These are phyloP conservation scores for Lasiurus cinereus DNA, from an alignment of 2,113 vertebrate genomes.

Conservation along the genomic window DNA sequence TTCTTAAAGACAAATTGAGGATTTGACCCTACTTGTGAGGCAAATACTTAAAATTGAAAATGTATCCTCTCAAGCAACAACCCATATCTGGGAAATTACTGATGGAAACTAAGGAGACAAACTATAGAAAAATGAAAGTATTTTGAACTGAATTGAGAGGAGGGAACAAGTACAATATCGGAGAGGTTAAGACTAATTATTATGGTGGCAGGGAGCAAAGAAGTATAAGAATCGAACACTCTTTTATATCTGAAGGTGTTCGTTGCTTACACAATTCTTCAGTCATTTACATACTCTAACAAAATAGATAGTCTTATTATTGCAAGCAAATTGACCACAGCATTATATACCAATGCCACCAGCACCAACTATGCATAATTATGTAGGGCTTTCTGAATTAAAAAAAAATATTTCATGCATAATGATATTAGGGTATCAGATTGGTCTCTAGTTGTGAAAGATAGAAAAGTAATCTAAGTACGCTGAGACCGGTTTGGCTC, in stretches of 20 bases:
- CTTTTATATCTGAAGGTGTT: background rate
- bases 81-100: background rate
- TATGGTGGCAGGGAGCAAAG: background rate
- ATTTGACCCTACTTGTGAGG: background rate
- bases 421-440: background rate
- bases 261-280: background rate
- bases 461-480: background rate
- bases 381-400: background rate
- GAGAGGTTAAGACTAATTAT: background rate
- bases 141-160: background rate
- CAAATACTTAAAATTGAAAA: background rate
- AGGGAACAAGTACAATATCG: background rate
- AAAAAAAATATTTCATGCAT: background rate
- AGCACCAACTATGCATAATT: background rate
- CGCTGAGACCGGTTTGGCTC: no score
- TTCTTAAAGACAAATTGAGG: background rate
- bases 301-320: background rate
- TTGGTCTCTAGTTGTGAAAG: constrained; percentile 32
- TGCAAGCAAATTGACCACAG: background rate
- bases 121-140: background rate
- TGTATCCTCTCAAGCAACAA: background rate
- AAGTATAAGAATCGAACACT: background rate
- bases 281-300: background rate
- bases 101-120: background rate
- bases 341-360: background rate